Evolutionary conservation across 2,113 vertebrate species (phyloP), one percentile per base, ranked within the genome.

Genomic region (Tursiops truncatus): DNA sequence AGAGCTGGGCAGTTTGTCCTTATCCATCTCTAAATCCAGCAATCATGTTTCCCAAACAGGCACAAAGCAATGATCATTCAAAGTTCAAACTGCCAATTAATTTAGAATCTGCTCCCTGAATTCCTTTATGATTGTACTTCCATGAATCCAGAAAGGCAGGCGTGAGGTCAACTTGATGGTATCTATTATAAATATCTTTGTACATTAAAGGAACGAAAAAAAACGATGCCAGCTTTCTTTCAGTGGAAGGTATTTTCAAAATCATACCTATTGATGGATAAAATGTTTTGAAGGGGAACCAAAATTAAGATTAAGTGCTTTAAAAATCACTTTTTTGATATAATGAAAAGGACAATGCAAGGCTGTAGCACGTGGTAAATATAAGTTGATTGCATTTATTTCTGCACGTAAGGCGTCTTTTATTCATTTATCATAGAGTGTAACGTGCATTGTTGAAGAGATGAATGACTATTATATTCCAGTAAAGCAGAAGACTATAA

Each of bases 11-110:
- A 94, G 89, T 94, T 98, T 98, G 96, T 97, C 96, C 97, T 97
- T 96, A 98, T 95, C 96, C 83, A 63, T 96, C 92, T 98, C 96
- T 97, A 98, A 98, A 98, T 98, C 96, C 81, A 97, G 95, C 88
- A 98, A 89, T 98, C 95, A 17, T 95, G 95, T 97, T 98, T 91
- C 96, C 76, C 71, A 97, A 98, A 97, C 70, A 98, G 89, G 91
- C 88, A 97, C 97, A 96, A 98, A 98, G 92, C 96, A 91, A 94
- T 97, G 88, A 99, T 98, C 97, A 98, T 98, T 98, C 97, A 95
- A 97, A 98, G 89, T 98, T 98, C 92, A 98, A 92, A 98, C 97
- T 97, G 94, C 97, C 96, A 97, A 97, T 97, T 98, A 97, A 97
- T 98, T 98, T 97, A 94, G 96, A 98, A 95, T 96, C 88, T 65